Evolutionary conservation across 64 coral and sea anemone genomes (phyloP), one percentile per base, ranked within the genome.

Genomic region (Actinia tenebrosa): DNA sequence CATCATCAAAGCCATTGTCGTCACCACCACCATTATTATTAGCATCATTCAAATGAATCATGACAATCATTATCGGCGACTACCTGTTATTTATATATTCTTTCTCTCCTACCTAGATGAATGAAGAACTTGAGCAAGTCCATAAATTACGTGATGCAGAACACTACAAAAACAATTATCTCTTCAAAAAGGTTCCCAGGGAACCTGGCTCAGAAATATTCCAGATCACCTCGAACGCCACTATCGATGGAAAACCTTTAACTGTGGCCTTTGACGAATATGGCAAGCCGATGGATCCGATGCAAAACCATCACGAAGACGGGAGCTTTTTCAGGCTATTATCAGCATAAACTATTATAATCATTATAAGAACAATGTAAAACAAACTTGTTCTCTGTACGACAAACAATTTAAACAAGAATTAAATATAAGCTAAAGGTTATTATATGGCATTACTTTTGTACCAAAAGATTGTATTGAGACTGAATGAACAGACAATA

Each of bases 141-240:
- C 69, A 75, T 25, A 75, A 9, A 37, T 14, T 75, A 75, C n/a
- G 69, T 11, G 69, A 75, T 30, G 69, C 69, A 14, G 10, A 75
- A 25, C n/a, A 30, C 3, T 26, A 42, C 0, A 30, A 25, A 9
- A 75, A 30, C 69, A 75, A 75, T 26, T 75, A 11, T 42, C 69
- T 75, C n/a, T 75, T 75, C 69, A 75, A 75, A 75, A 75, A 75
- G 69, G 13, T 75, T 75, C 69, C 69, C 15, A 4, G 25, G 11
- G 26, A 13, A 75, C 25, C 69, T 75, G 69, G 69, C 10, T 75
- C 69, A 42, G 69, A 75, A 75, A 75, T 75, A 75, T 75, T 75
- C 23, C 69, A 75, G 26, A 75, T 75, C 69, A 75, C 9, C 10
- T 75, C 69, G 8, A 75, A 30, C 13, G 11, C 66, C 22, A 7